Percentiles rank a stretch among this genome's conserved stretches.
Conservation (phyloP, 1,140 invertebrate species). For the Wiebesia pumilae region DNA sequence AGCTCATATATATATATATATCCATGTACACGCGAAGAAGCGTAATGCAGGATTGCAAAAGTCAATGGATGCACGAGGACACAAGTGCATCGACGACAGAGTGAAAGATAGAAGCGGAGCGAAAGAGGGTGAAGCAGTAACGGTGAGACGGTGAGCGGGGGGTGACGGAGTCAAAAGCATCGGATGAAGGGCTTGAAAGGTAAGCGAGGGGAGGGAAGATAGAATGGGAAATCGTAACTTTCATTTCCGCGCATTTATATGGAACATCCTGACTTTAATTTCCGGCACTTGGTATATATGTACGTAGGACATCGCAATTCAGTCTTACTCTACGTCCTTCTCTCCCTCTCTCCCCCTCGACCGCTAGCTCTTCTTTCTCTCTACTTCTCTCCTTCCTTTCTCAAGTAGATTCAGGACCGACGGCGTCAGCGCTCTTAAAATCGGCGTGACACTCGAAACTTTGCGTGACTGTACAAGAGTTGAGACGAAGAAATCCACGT, state of each 20-base stretch:
- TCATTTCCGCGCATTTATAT: conserved; percentile 53
- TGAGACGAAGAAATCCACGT: neutral
- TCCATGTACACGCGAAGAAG: neutral
- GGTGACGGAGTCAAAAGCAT: neutral
- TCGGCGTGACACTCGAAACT: conserved; percentile 33
- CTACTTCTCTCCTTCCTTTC: neutral
- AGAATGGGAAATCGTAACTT: conserved; percentile 46
- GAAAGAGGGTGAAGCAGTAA: too few species aligned
- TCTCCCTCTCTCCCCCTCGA: neutral
- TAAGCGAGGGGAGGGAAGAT: neutral
- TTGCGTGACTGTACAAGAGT: conserved; percentile 15
- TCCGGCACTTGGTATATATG: conserved; percentile 40
- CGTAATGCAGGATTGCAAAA: neutral
- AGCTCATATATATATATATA: neutral
- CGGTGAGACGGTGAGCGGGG: neutral
- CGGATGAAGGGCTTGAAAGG: conserved; percentile 10
- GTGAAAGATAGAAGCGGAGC: too few species aligned
- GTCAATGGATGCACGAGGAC: too few species aligned
- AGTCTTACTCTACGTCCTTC: conserved; percentile 4
- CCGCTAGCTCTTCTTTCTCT: neutral
- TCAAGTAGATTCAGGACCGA: conserved; percentile 27
- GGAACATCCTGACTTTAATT: conserved; percentile 56
- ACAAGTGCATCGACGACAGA: too few species aligned
- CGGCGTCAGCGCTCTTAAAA: conserved; percentile 29
- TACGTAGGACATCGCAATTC: conserved; percentile 4